A percentile compares a stretch with the other conserved stretches of the same genome.
Conservation (phyloP, 2,113 vertebrate species). For the Tachuris rubrigastra region DNA sequence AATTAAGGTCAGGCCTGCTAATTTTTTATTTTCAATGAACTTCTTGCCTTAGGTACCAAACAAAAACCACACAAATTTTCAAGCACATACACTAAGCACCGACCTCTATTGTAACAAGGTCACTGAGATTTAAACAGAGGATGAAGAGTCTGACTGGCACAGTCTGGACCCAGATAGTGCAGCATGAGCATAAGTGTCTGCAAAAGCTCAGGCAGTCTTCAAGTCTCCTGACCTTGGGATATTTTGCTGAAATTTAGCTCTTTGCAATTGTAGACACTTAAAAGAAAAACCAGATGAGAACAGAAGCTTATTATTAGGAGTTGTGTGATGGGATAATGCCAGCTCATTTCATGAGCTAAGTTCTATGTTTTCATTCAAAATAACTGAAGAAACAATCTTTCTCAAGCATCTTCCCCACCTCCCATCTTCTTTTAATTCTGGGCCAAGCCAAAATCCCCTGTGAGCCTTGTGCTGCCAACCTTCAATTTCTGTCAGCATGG, state of each 20-base stretch:
- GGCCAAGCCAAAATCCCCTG: not conserved
- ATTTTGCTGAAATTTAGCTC: not conserved
- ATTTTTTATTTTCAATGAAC: not conserved
- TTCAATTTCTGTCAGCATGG: not conserved
- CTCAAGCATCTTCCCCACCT: not conserved
- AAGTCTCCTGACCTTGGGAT: not conserved
- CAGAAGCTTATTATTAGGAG: not conserved
- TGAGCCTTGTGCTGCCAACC: not conserved
- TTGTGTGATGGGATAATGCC: not conserved
- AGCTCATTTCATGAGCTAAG: not conserved
- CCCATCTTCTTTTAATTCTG: not conserved
- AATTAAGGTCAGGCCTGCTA: not conserved
- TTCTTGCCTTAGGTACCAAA: not conserved
- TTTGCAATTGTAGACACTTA: not conserved
- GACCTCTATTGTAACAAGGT: not conserved
- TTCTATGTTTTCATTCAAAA: not conserved
- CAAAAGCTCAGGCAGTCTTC: not conserved
- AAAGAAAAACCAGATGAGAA: not conserved
- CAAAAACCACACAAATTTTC: not conserved
- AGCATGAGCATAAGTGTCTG: not conserved
- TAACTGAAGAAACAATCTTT: not conserved
- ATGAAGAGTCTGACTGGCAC: not conserved
- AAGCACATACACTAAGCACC: not conserved
- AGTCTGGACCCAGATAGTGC: not conserved
- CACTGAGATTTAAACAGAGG: not conserved